A percentile compares a stretch with the other conserved stretches of the same genome.
Evolutionary conservation across 2,113 vertebrate genomes (phyloP).

Genomic region (Trogon surrucura): DNA sequence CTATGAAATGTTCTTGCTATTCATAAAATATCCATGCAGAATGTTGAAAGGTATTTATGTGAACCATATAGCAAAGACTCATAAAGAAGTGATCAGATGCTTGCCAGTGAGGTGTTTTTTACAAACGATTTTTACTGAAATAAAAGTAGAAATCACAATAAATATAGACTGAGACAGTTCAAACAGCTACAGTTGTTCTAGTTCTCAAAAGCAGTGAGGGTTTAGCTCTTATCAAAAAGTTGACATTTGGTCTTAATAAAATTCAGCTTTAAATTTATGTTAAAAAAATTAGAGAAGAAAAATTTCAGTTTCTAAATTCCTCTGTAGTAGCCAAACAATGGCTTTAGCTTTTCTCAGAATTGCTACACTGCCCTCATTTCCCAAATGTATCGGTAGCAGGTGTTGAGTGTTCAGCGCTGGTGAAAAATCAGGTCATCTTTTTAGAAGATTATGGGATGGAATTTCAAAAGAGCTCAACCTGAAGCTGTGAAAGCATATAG

Average conservation of each 20-base stretch:
- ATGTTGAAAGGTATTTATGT: neutral
- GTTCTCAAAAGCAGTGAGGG: neutral
- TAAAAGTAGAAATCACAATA: neutral
- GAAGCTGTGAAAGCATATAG: neutral
- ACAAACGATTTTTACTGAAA: neutral
- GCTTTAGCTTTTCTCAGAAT: neutral
- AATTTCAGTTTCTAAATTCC: neutral
- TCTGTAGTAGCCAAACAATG: neutral
- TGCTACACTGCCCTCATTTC: fast-evolving
- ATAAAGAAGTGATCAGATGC: neutral
- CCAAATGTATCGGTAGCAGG: neutral
- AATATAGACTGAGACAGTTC: neutral
- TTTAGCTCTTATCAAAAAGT: neutral
- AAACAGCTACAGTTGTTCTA: neutral
- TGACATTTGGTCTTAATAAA: neutral
- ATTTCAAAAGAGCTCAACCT: neutral
- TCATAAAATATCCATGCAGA: neutral
- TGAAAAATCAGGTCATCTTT: neutral
- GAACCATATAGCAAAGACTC: neutral
- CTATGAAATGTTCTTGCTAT: neutral
- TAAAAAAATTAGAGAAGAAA: neutral
- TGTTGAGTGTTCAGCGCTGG: neutral
- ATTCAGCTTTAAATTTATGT: neutral
- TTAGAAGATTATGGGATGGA: neutral
- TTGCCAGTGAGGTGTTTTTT: neutral